Percentiles rank a stretch among this genome's conserved stretches.
These are phyloP conservation scores for Muscicapa adusta DNA, from an alignment of 2,113 vertebrate species.

Conservation along the genomic window DNA sequence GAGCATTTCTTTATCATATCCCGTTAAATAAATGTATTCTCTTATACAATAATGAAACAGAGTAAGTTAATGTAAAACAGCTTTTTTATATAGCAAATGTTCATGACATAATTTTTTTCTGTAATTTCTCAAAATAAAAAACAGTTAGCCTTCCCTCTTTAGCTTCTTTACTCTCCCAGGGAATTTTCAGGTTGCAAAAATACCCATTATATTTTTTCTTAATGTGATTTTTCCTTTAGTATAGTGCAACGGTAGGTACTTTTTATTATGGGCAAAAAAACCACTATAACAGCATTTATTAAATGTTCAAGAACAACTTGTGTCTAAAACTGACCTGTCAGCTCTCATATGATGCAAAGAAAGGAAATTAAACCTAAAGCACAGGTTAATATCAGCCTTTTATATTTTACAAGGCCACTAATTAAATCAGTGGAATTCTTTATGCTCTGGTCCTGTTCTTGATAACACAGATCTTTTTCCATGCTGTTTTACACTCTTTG, in stretches of 20 bases:
- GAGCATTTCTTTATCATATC: not conserved
- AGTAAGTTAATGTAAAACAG: not conserved
- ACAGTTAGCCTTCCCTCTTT: fast-evolving
- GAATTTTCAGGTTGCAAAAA: not conserved
- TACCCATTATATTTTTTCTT: not conserved
- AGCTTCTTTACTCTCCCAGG: not conserved
- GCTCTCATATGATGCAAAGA: not conserved
- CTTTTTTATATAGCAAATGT: not conserved
- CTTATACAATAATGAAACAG: not conserved
- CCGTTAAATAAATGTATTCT: not conserved
- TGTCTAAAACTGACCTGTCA: not conserved
- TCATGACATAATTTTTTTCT: not conserved
- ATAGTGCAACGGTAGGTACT: not conserved
- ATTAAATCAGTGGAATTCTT: not conserved
- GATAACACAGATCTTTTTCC: not conserved
- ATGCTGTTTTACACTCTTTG: not conserved
- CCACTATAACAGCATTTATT: not conserved
- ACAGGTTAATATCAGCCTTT: not conserved
- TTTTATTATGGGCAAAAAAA: not conserved
- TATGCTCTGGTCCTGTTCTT: not conserved
- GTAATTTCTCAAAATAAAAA: not conserved
- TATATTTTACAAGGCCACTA: not conserved
- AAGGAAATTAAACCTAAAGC: not conserved
- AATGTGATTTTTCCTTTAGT: not conserved
- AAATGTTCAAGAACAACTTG: not conserved